Evolutionary conservation across 2,888 invertebrate species (phyloP), one percentile per base, ranked within the genome.

Genomic region (Melitaea athalia): DNA sequence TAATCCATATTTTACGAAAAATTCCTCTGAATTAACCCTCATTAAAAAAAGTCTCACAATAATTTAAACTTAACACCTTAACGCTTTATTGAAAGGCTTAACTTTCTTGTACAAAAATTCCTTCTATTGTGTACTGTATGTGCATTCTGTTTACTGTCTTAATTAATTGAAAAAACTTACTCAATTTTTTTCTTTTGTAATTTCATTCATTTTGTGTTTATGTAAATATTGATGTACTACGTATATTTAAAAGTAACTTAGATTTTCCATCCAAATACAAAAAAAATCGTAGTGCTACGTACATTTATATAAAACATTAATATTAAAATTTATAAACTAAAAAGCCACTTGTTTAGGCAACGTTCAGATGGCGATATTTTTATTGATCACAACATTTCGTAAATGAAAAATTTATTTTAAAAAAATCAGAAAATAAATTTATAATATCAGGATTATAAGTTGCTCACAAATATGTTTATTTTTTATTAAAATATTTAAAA

Each of bases 251-350:
- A 38, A 24, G 11, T 53, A 55, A 53, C 3, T 45, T 66, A 67
- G 66, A 67, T 67, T 67, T 67, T 67, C 66, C 66, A 67, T 67
- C 55, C 61, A 67, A 47, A 55, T 15, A 53, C 53, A 47, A 55
- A 60, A 57, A 61, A 38, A 53, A 24, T 52, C 15, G 38, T 33
- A 55, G 38, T 55, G 38, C n/a, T 49, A 52, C 31, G 3, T 53
- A 60, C 14, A 12, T 45, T 60, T 55, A 61, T 49, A 67, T 61
- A 55, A 66, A 65, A 62, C 52, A 61, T 61, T 61, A 11, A 57
- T 15, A 57, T 15, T 15, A 15, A 31, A 38, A n/a, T 38, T 15
- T 42, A 15, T 42, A 57, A 15, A n/a, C 15, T 10, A 17, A 57
- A 57, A 57, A 42, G 52, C 1, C 8, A 38, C 38, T 59, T 4